These are phyloP conservation scores for Ascaphus truei DNA, from an alignment of 2,113 vertebrate species.

Conservation along the genomic window DNA sequence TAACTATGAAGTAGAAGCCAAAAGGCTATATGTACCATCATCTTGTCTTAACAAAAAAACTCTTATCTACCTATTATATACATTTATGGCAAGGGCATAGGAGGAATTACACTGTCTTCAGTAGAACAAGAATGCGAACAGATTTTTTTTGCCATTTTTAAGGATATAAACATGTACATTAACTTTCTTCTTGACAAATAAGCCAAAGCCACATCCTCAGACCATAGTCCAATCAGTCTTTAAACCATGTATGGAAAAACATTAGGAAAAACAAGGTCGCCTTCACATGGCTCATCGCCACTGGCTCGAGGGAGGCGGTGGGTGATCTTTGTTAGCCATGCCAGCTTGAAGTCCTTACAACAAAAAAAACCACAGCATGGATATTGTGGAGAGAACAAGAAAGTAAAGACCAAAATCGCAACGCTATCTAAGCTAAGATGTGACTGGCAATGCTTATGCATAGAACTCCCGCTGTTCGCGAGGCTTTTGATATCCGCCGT, in stretches of 20 bases:
- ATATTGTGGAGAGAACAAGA: constrained; percentile 49
- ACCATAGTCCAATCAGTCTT: not conserved
- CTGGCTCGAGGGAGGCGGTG: constrained; percentile 24
- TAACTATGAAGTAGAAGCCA: not conserved
- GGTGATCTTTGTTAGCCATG: constrained; percentile 31
- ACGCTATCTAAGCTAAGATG: constrained; percentile 21
- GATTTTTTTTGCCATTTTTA: not conserved
- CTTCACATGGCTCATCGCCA: not conserved
- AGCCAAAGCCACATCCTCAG: not conserved
- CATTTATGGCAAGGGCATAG: not conserved
- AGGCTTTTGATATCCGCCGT: constrained; percentile 66
- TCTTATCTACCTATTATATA: not conserved
- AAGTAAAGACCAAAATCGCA: constrained; percentile 14
- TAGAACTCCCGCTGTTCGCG: constrained; percentile 69
- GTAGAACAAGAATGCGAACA: not conserved
- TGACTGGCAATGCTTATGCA: constrained; percentile 59
- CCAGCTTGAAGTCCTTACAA: constrained; percentile 58
- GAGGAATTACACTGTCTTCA: not conserved
- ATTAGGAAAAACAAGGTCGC: not conserved
- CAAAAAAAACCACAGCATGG: constrained; percentile 54
- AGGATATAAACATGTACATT: not conserved
- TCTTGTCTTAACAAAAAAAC: not conserved
- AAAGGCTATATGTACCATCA: not conserved
- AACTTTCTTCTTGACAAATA: not conserved
- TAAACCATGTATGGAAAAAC: not conserved